Conservation (phyloP, 2,113 vertebrate species). For the Erythrolamprus reginae region DNA sequence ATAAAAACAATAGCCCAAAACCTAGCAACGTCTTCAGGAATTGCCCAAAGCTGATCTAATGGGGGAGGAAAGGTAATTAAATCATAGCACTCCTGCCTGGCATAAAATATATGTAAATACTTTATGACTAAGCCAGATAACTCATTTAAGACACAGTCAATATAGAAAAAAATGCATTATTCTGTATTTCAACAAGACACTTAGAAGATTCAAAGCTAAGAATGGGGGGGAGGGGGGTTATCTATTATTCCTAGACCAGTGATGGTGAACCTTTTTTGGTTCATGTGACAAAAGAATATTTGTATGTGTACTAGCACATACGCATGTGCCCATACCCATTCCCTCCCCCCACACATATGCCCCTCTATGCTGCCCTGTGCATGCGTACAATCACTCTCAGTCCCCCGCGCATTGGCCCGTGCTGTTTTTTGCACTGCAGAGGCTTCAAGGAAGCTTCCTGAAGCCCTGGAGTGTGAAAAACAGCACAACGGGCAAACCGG, state of each 20-base stretch:
- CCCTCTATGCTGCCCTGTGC: too few relatives aligned
- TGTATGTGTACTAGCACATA: too few relatives aligned
- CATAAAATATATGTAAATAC: neutral
- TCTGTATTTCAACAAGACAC: neutral
- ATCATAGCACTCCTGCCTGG: neutral
- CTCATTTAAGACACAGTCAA: neutral
- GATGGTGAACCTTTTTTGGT: too few relatives aligned
- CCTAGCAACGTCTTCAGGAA: neutral
- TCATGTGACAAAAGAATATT: too few relatives aligned
- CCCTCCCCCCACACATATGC: too few relatives aligned
- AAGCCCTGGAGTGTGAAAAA: too few relatives aligned
- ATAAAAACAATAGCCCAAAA: neutral
- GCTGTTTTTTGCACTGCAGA: too few relatives aligned
- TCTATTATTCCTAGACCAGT: neutral
- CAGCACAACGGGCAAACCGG: too few relatives aligned
- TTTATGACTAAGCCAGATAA: neutral
- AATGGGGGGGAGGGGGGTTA: neutral
- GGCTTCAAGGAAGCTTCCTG: too few relatives aligned
- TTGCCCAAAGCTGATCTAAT: neutral
- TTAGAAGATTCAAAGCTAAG: neutral
- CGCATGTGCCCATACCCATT: too few relatives aligned
- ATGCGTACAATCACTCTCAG: too few relatives aligned
- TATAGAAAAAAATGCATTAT: neutral
- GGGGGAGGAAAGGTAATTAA: neutral
- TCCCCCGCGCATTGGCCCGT: too few relatives aligned